phyloP scores from a whole-genome alignment of 2,113 vertebrate species.

The Myanophis thanlyinensis region DNA sequence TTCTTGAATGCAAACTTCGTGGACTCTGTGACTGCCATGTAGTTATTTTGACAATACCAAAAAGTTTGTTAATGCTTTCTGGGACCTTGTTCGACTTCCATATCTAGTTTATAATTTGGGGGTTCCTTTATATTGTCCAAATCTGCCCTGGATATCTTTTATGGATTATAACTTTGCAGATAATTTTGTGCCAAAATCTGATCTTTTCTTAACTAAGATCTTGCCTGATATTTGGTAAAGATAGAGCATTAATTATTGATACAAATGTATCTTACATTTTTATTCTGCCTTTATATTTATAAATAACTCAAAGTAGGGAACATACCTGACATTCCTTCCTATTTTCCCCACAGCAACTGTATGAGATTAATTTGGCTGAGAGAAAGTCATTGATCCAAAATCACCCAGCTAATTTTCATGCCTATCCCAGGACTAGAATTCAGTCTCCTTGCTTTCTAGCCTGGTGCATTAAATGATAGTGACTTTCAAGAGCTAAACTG shows the following conservation, averaged over 20 bases:
- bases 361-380: not conserved
- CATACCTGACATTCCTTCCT: not conserved
- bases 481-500: not conserved
- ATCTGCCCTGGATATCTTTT: not conserved
- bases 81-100: not conserved
- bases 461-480: not conserved
- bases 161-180: not conserved
- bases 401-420: not conserved
- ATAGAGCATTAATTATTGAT: not conserved
- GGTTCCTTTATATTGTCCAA: not conserved
- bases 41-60: not conserved
- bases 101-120: not conserved
- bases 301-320: not conserved
- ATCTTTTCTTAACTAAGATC: not conserved
- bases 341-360: not conserved
- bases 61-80: not conserved
- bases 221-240: not conserved
- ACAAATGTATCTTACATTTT: not conserved
- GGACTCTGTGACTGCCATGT: not conserved
- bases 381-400: not conserved
- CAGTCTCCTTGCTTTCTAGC: not conserved
- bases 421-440: not conserved
- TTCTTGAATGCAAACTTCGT: not conserved
- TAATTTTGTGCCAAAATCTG: not conserved
- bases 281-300: not conserved